phyloP scores from a whole-genome alignment of 2,797 vertebrate species.

The Danio jaintianensis region DNA sequence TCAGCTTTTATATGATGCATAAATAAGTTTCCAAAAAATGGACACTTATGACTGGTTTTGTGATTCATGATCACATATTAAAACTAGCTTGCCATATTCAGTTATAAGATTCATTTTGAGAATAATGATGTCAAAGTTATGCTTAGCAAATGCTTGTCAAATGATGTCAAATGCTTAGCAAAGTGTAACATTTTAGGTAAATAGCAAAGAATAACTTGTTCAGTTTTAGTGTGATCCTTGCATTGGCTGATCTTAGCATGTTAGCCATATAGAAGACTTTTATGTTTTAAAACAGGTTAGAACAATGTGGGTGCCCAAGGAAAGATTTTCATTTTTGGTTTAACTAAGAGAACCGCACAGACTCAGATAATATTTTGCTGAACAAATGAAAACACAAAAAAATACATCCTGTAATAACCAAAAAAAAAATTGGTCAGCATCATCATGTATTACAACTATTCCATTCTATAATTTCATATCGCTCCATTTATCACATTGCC shows the following conservation, averaged over 20 bases:
- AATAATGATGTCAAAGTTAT: no score
- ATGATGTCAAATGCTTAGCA: no score
- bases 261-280: background rate
- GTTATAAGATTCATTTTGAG: background rate
- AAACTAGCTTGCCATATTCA: background rate
- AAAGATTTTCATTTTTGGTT: background rate
- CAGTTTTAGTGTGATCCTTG: background rate
- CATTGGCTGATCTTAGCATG: background rate
- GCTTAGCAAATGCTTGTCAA: no score
- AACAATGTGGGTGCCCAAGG: background rate
- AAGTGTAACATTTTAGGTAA: background rate
- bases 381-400: background rate
- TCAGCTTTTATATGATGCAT: no score
- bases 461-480: constrained; percentile 13
- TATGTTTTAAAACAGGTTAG: background rate
- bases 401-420: background rate
- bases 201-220: background rate
- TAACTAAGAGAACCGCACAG: background rate
- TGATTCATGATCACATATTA: background rate
- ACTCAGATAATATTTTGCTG: background rate
- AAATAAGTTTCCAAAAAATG: no score
- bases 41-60: no score
- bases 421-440: background rate
- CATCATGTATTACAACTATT: constrained; percentile 21
- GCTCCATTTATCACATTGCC: background rate